Evolutionary conservation across 2,113 vertebrate genomes (phyloP), one percentile per base, ranked within the genome.

Genomic region (Osmerus eperlanus): DNA sequence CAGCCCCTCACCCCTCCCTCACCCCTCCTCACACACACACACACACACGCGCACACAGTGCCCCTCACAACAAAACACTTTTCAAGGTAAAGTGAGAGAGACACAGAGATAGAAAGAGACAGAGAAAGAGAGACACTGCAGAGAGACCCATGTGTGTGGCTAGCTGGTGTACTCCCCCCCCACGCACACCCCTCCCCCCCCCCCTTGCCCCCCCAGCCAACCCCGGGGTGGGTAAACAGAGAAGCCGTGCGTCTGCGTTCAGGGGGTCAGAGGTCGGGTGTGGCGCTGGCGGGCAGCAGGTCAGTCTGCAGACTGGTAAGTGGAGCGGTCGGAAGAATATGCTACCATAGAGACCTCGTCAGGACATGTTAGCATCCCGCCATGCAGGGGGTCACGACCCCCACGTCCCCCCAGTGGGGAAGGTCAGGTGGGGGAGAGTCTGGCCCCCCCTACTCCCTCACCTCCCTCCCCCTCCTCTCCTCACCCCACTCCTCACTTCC

Each of bases 321-420:
- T 89, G 86, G 88, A 51, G 75, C 84, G 92, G 93, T 92, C 93
- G 67, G 68, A 83, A 86, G 93, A 97, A 96, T 95, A 93, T 99
- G 96, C 96, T 97, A 96, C 88, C 91, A 96, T 96, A 96, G 95
- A 95, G 92, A 89, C 88, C 92, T 91, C 88, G 88, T 94, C 94
- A 93, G 91, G 91, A 91, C 90, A 82, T 74, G 92, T 94, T 95
- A 94, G 89, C 91, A 84, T 95, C 92, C 91, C 89, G 81, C 88
- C 93, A 94, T 89, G 83, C 78, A 82, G n/a, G 90, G 92, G 94
- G 94, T 95, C 92, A 71, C 90, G 93, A 97, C 95, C 95, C 90
- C 84, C 82, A 77, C 67, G 82, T 91, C 82, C 86, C 94, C 94
- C 85, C 85, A 90, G 78, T 83, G 93, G 93, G 91, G 89, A 88